Evolutionary conservation across 2,113 vertebrate species (phyloP).

Genomic region (Phoxinus phoxinus): DNA sequence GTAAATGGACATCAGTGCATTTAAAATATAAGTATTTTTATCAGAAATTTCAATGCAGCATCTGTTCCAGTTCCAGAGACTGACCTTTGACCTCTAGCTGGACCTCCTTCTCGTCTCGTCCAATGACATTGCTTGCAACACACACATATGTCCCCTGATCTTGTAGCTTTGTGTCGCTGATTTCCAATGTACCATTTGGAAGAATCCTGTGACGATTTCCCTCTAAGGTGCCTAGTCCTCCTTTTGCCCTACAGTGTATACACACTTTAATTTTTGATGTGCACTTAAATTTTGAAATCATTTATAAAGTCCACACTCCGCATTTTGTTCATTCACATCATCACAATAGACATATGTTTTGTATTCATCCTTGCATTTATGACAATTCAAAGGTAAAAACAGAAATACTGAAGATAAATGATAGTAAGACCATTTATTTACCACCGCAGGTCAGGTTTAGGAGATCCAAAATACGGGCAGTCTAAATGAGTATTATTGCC

Average conservation of each 20-base stretch:
- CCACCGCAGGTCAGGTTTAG: slow-evolving; percentile 91
- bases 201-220: slow-evolving; percentile 88
- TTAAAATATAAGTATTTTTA: neutral
- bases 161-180: slow-evolving; percentile 81
- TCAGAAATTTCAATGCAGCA: neutral
- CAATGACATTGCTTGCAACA: slow-evolving; percentile 89
- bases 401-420: neutral
- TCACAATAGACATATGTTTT: neutral
- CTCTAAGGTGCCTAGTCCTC: slow-evolving; percentile 88
- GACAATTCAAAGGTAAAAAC: neutral
- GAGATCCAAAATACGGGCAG: slow-evolving; percentile 94
- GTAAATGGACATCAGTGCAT: neutral
- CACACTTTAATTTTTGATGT: neutral
- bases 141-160: slow-evolving; percentile 94
- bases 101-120: slow-evolving; percentile 88
- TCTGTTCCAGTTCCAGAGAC: neutral
- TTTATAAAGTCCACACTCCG: neutral
- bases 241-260: slow-evolving; percentile 87
- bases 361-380: neutral
- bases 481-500: slow-evolving; percentile 84
- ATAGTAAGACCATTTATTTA: slow-evolving; percentile 68
- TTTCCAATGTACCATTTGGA: slow-evolving; percentile 91
- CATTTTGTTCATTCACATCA: neutral
- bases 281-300: neutral
- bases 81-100: slow-evolving; percentile 96